Evolutionary conservation across 2,888 invertebrate species (phyloP), one percentile per base, ranked within the genome.

Genomic region (Tricholauxania praeusta): DNA sequence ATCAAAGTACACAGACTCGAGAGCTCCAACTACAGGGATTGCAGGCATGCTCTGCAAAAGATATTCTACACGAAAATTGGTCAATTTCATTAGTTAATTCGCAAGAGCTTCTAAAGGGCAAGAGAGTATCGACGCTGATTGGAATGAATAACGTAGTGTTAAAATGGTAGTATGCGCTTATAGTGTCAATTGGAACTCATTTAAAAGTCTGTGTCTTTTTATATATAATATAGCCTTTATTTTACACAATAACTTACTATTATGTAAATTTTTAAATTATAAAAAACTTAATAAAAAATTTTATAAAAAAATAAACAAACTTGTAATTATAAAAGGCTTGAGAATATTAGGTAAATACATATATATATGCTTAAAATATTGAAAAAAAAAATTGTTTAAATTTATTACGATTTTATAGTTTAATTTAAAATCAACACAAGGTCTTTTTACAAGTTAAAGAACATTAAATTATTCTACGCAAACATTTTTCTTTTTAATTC

Each of bases 21-120:
- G 94, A 94, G 72, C 93, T 95, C 79, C 93, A 92, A 81, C 88
- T 95, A 77, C 93, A 95, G 77, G 96, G 98, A 49, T 89, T 96
- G 15, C 93, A 95, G 72, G 96, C 96, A 0, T 96, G 96, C 82
- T 93, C 93, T 78, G 91, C 93, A 77, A 96, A 98, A 81, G 98
- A 99, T 85, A 95, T 97, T 55, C 91, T 95, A 71, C 94, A 96
- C 82, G 95, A 96, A 81, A 97, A 97, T 84, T 99, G 98, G 94
- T 93, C 96, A 63, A 97, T 98, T 94, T 88, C 89, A 90, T 78
- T 87, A 63, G 87, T 87, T 3, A 87, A 87, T 73, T 87, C 87
- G 0, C 87, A 87, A 78, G 96, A 96, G 74, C 91, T 99, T 76
- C 89, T 99, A 72, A 97, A 97, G 88, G 99, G 99, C 48, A 81